A percentile compares a stretch with the other conserved stretches of the same genome.
These are phyloP conservation scores for Habrosyne pyritoides DNA, from an alignment of 2,888 invertebrate species.

Conservation along the genomic window DNA sequence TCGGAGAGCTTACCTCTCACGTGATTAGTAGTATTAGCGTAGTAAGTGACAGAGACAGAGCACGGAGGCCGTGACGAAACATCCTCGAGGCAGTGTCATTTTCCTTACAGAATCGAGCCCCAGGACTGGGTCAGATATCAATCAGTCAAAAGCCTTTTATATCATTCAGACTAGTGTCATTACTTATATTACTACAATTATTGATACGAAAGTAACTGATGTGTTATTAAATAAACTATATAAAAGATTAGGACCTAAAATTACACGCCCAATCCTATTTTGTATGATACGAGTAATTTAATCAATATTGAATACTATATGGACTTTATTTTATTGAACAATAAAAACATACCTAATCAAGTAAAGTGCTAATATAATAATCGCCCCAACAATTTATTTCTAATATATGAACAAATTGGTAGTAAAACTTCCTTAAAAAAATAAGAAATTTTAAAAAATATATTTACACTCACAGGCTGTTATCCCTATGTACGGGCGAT, in stretches of 20 bases:
- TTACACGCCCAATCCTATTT: neutral
- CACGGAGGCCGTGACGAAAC: no score
- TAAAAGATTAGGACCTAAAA: neutral
- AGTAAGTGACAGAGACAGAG: no score
- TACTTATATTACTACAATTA: neutral
- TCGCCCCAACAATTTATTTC: neutral
- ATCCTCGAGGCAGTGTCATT: no score
- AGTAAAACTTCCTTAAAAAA: neutral
- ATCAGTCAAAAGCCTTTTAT: neutral
- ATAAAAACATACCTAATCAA: no score
- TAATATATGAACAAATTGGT: neutral
- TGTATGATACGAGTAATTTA: neutral
- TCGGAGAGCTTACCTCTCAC: no score
- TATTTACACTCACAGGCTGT: conserved; percentile 55
- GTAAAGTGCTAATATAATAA: neutral
- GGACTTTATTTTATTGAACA: neutral
- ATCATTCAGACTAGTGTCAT: neutral
- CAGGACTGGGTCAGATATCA: no score
- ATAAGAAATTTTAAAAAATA: conserved; percentile 31
- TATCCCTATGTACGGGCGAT: conserved; percentile 70
- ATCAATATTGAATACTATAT: neutral
- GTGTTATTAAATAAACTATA: neutral
- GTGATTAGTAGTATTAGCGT: no score
- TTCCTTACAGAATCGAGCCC: no score
- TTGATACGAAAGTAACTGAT: neutral